These are phyloP conservation scores for Thunnus maccoyii DNA, from an alignment of 2,113 vertebrate species.

Conservation along the genomic window DNA sequence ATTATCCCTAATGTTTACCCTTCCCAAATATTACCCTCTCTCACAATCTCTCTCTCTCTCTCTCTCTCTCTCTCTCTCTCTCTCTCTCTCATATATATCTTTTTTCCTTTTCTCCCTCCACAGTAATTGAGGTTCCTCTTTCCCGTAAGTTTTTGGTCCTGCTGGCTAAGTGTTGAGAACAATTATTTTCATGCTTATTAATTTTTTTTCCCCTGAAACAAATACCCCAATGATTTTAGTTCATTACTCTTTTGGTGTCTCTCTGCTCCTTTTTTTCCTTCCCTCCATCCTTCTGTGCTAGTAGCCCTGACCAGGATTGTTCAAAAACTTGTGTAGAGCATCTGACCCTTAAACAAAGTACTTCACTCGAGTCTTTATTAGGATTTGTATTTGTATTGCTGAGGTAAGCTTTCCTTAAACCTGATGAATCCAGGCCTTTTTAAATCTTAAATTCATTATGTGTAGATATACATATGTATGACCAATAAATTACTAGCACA, in stretches of 20 bases:
- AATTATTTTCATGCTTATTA: slow-evolving; percentile 78
- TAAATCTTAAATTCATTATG: too few species aligned
- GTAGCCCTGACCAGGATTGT: slow-evolving; percentile 5
- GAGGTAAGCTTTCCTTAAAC: background rate
- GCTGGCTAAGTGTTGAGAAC: slow-evolving; percentile 66
- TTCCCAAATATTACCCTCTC: slow-evolving; percentile 48
- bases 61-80: slow-evolving; percentile 13
- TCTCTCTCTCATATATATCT: slow-evolving; percentile 33
- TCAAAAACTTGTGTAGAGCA: slow-evolving; percentile 18
- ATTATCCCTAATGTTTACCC: slow-evolving; percentile 61
- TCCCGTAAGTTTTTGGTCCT: slow-evolving; percentile 55
- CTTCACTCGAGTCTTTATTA: slow-evolving; percentile 56
- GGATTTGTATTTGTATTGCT: background rate
- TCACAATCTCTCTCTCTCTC: background rate
- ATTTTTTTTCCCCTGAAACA: slow-evolving; percentile 77
- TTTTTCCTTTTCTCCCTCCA: slow-evolving; percentile 38
- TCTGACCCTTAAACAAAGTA: slow-evolving; percentile 49
- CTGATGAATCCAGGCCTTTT: background rate
- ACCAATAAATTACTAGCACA: too few species aligned
- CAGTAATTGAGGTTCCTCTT: slow-evolving; percentile 68
- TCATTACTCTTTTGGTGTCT: slow-evolving; percentile 54
- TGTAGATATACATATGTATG: too few species aligned
- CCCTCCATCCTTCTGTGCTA: slow-evolving; percentile 2
- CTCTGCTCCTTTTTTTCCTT: background rate
- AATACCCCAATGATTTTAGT: slow-evolving; percentile 71